These are phyloP conservation scores for Drosophila koepferae DNA, from an alignment of 2,888 invertebrate species.

Conservation along the genomic window DNA sequence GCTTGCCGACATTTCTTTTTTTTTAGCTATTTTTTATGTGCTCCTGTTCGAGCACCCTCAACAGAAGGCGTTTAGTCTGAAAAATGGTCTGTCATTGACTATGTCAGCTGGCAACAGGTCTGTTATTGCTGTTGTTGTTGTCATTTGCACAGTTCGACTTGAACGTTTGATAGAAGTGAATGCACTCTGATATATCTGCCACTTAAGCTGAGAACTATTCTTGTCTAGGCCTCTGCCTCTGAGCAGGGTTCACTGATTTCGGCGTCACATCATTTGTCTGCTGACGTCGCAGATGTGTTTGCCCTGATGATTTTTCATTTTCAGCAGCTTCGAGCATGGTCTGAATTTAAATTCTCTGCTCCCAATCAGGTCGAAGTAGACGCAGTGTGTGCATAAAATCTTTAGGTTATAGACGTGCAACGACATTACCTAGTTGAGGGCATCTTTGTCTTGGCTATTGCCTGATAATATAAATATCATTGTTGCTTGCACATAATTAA, in stretches of 20 bases:
- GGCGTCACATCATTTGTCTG: slow-evolving; percentile 64
- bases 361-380: background rate
- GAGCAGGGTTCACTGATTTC: slow-evolving; percentile 53
- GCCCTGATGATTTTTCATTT: slow-evolving; percentile 31
- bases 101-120: slow-evolving; percentile 45
- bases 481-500: slow-evolving; percentile 82
- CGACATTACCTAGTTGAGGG: slow-evolving; percentile 23
- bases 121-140: background rate
- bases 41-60: slow-evolving; percentile 10
- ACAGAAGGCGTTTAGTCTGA: slow-evolving; percentile 7
- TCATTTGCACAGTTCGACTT: slow-evolving; percentile 4
- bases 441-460: slow-evolving; percentile 41
- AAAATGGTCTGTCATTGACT: slow-evolving; percentile 35
- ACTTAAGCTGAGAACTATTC: slow-evolving; percentile 14
- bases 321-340: slow-evolving; percentile 15
- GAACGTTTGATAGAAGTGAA: slow-evolving; percentile 30
- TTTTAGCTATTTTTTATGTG: slow-evolving; percentile 1
- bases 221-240: slow-evolving; percentile 9
- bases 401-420: slow-evolving; percentile 12
- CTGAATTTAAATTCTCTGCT: slow-evolving; percentile 37
- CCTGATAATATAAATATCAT: slow-evolving; percentile 77
- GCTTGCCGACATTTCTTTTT: slow-evolving; percentile 11
- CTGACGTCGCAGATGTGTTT: slow-evolving; percentile 57
- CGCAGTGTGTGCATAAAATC: slow-evolving; percentile 20
- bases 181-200: slow-evolving; percentile 21